Evolutionary conservation across 1,140 invertebrate species (phyloP).

Genomic region (Cheumatopsyche charites): DNA sequence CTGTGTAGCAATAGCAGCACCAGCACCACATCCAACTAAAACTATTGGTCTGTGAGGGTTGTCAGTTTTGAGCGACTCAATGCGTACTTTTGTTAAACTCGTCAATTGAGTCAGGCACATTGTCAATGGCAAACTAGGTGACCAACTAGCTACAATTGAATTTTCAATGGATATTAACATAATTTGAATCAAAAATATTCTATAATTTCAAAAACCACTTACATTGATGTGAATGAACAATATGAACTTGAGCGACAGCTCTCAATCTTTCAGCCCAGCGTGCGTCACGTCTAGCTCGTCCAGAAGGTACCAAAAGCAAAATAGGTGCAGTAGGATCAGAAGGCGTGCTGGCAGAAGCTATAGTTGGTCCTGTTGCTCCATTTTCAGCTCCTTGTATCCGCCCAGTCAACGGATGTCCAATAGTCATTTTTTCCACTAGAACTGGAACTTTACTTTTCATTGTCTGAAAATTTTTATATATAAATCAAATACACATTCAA

Average conservation of each 20-base stretch:
- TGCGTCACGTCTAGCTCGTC: conserved; percentile 42
- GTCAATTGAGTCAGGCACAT: conserved; percentile 40
- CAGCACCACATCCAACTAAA: conserved; percentile 45
- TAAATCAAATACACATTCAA: background rate
- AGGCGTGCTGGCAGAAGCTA: conserved; percentile 37
- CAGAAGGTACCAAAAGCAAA: conserved; percentile 43
- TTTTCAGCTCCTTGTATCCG: conserved; percentile 46
- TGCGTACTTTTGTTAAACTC: conserved; percentile 29
- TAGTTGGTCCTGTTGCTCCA: conserved; percentile 42
- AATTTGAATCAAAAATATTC: background rate
- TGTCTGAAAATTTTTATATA: conserved; percentile 41
- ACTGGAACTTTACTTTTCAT: conserved; percentile 46
- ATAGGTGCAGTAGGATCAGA: conserved; percentile 40
- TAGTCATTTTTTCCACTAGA: conserved; percentile 46
- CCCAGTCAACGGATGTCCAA: conserved; percentile 44
- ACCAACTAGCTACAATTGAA: conserved; percentile 39
- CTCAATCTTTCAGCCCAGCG: conserved; percentile 46
- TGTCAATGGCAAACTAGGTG: conserved; percentile 40
- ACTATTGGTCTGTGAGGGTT: conserved; percentile 42
- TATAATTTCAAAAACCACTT: conserved; percentile 10
- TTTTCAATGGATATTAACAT: background rate
- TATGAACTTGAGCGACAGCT: conserved; percentile 45
- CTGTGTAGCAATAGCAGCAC: conserved; percentile 45
- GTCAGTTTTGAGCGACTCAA: conserved; percentile 39
- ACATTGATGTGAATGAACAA: conserved; percentile 47